Evolutionary conservation across 2,797 vertebrate genomes (phyloP), one percentile per base, ranked within the genome.

Genomic region (Gymnoscopelus microlampas): DNA sequence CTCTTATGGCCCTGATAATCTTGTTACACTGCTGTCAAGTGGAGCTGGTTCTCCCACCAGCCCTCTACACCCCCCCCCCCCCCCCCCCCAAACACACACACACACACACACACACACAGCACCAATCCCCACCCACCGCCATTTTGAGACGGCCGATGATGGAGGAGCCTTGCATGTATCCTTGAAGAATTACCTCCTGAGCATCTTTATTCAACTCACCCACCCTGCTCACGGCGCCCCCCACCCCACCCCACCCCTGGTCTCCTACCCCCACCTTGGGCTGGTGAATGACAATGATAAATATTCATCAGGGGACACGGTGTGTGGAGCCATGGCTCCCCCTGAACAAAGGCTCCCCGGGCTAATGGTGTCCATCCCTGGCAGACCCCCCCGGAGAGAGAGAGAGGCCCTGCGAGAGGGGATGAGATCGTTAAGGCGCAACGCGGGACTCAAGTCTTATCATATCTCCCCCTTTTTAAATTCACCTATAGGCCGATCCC

Each of bases 11-110:
- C 87, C 86, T 89, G 86, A 91, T 93, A 90, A 92, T 92, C 90
- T 89, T 82, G 89, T 92, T 90, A 90, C 85, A 78, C 87, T 71
- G 85, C 88, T 92, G 92, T 92, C 91, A 93, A 91, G 90, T 92
- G 86, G 83, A 85, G 85, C 80, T 72, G 81, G 84, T 87, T 85
- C 81, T 88, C 87, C 83, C 81, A 71, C 79, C 87, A 85, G 80
- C 85, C 82, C 83, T 74, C 77, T 84, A 84, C 87, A 85, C 44
- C 83, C 83, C 87, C 63, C 60, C 53, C 50, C 8, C 29, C 32
- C 70, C 57, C 32, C 14, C 57, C 26, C 58, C 29, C n/a, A 24
- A 19, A 63, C 6, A 24, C 49, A 48, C 61, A 14, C 19, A 19
- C 19, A 19, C 19, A 19, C 19, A 19, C 19, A 63, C 6, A 24